phyloP scores from a whole-genome alignment of 1,140 invertebrate genomes.

The Atta cephalotes region DNA sequence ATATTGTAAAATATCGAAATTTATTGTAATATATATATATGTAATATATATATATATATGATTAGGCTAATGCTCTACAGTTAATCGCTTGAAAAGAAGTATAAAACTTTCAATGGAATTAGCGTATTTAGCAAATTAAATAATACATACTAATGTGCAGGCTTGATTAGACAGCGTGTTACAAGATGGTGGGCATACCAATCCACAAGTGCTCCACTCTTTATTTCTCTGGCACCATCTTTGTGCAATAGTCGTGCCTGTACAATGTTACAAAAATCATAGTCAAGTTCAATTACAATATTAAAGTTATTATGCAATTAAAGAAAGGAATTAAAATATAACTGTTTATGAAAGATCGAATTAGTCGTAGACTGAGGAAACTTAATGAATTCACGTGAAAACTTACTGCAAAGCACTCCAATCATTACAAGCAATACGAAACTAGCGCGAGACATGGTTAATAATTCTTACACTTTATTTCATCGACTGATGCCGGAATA shows the following conservation, averaged over 20 bases:
- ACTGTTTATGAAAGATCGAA: not conserved
- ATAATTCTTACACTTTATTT: not conserved
- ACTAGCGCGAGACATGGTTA: slow-evolving; percentile 24
- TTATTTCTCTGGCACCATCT: not conserved
- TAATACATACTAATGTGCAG: not conserved
- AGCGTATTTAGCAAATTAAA: too few relatives aligned
- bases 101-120: too few relatives aligned
- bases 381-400: not conserved
- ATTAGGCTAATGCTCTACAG: too few relatives aligned
- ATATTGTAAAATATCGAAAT: too few relatives aligned
- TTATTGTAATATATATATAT: too few relatives aligned
- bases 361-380: not conserved
- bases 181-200: not conserved
- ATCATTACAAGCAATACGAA: slow-evolving; percentile 3
- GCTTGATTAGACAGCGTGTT: not conserved
- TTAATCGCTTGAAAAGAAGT: too few relatives aligned
- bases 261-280: not conserved
- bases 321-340: not conserved
- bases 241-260: not conserved
- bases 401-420: slow-evolving; percentile 33
- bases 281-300: not conserved
- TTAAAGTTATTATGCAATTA: not conserved
- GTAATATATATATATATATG: too few relatives aligned
- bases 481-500: not conserved
- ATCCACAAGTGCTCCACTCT: not conserved